Percentiles rank a stretch among this genome's conserved stretches.
Conservation (phyloP, 2,113 vertebrate genomes). For the Myanophis thanlyinensis region DNA sequence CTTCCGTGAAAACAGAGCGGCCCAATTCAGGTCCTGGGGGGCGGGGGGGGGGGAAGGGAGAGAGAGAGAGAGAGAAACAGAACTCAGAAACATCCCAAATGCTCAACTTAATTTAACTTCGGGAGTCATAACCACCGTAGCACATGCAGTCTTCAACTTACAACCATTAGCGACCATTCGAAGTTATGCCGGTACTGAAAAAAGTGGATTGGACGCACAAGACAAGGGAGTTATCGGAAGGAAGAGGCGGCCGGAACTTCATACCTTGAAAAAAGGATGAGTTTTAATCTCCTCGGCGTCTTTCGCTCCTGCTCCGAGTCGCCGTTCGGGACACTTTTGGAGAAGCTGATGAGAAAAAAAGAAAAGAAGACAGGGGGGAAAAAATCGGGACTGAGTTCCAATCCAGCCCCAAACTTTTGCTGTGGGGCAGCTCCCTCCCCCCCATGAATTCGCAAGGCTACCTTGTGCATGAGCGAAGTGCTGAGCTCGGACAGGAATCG, state of each 20-base stretch:
- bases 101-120: neutral
- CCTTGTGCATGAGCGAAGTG: constrained; percentile 86
- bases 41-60: neutral
- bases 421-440: neutral
- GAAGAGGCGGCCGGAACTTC: neutral
- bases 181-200: too few relatives aligned
- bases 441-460: constrained; percentile 43
- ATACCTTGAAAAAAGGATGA: constrained; percentile 89
- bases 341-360: constrained; percentile 76
- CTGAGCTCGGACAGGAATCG: constrained; percentile 81
- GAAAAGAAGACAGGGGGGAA: too few relatives aligned
- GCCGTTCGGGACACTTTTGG: constrained; percentile 85
- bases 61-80: neutral
- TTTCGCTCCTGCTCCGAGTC: constrained; percentile 83
- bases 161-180: too few relatives aligned
- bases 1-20: constrained; percentile 79
- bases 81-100: too few relatives aligned
- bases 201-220: neutral
- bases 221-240: neutral
- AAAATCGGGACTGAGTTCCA: neutral
- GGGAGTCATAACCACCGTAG: neutral
- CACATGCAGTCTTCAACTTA: too few relatives aligned
- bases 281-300: constrained; percentile 91
- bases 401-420: neutral
- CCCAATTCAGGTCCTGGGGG: constrained; percentile 84